Conservation (phyloP, 2,888 invertebrate genomes). For the Leucophenga maculata region DNA sequence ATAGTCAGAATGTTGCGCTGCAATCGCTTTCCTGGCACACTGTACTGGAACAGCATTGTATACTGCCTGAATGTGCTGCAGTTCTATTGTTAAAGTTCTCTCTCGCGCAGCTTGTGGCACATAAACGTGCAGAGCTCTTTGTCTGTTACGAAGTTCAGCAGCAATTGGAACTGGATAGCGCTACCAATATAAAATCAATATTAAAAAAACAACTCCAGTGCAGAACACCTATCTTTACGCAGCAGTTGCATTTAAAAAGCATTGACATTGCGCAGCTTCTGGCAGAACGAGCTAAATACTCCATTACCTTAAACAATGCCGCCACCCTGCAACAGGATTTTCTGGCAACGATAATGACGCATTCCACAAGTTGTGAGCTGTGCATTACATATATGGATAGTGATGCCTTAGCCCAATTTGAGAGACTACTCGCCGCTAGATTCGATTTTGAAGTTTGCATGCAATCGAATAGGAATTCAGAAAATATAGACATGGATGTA, state of each 20-base stretch:
- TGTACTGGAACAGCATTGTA: conserved; percentile 15
- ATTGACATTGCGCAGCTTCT: conserved; percentile 39
- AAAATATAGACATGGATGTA: not conserved
- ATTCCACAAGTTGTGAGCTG: conserved; percentile 45
- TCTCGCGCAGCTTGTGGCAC: conserved; percentile 43
- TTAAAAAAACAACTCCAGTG: not conserved
- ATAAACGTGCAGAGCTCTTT: not conserved
- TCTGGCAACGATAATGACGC: conserved; percentile 58
- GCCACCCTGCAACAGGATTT: conserved; percentile 63
- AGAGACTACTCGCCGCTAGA: conserved; percentile 47
- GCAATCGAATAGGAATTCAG: conserved; percentile 3
- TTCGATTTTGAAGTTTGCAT: conserved; percentile 43
- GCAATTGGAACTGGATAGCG: conserved; percentile 37
- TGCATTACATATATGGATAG: conserved; percentile 37
- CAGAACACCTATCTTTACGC: conserved; percentile 26
- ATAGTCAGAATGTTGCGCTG: conserved; percentile 40
- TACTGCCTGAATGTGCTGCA: conserved; percentile 61
- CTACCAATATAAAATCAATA: too few relatives aligned
- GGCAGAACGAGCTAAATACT: conserved; percentile 38
- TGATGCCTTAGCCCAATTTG: conserved; percentile 43
- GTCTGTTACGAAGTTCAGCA: conserved; percentile 19
- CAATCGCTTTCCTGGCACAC: conserved; percentile 20
- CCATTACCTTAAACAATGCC: conserved; percentile 48
- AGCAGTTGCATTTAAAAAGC: conserved; percentile 44
- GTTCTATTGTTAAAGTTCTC: conserved; percentile 58